Evolutionary conservation across 2,888 invertebrate species (phyloP).

Genomic region (Spilarctia lutea): DNA sequence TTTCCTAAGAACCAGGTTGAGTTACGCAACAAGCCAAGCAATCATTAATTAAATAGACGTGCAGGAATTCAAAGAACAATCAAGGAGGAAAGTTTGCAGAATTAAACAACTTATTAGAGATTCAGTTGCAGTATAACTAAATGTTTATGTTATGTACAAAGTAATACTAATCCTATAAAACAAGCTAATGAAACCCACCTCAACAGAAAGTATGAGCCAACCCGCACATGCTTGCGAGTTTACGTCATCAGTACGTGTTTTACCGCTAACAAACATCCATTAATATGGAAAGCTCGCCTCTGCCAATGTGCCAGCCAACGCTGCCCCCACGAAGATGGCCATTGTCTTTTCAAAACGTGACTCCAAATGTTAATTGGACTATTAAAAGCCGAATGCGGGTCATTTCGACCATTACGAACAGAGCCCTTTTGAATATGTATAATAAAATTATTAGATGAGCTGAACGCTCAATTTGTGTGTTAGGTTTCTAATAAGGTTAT

Average conservation of each 20-base stretch:
- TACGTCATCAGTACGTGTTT: constrained; percentile 84
- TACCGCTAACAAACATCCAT: constrained; percentile 86
- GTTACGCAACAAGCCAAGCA: constrained; percentile 28
- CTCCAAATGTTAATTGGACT: constrained; percentile 86
- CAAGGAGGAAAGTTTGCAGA: constrained; percentile 27
- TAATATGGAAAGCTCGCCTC: constrained; percentile 85
- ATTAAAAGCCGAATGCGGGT: constrained; percentile 86
- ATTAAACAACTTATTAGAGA: constrained; percentile 33
- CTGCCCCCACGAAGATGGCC: constrained; percentile 85
- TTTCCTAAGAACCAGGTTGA: constrained; percentile 12
- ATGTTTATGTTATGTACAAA: constrained; percentile 36
- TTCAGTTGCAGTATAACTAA: constrained; percentile 31
- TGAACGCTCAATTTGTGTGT: constrained; percentile 81
- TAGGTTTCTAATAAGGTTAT: constrained; percentile 86
- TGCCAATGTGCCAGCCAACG: constrained; percentile 83
- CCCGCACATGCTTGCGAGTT: constrained; percentile 73
- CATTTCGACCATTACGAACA: constrained; percentile 82
- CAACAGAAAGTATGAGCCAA: constrained; percentile 66
- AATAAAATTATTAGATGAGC: constrained; percentile 85
- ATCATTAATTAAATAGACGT: constrained; percentile 29
- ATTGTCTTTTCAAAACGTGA: constrained; percentile 86
- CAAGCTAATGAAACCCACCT: constrained; percentile 59
- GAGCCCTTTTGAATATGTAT: constrained; percentile 86
- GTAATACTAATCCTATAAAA: constrained; percentile 46
- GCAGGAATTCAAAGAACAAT: constrained; percentile 35